Percentiles rank a stretch among this genome's conserved stretches.
These are phyloP conservation scores for Epizoanthus ramosus DNA, from an alignment of 92 coral and sea anemone genomes.

Conservation along the genomic window DNA sequence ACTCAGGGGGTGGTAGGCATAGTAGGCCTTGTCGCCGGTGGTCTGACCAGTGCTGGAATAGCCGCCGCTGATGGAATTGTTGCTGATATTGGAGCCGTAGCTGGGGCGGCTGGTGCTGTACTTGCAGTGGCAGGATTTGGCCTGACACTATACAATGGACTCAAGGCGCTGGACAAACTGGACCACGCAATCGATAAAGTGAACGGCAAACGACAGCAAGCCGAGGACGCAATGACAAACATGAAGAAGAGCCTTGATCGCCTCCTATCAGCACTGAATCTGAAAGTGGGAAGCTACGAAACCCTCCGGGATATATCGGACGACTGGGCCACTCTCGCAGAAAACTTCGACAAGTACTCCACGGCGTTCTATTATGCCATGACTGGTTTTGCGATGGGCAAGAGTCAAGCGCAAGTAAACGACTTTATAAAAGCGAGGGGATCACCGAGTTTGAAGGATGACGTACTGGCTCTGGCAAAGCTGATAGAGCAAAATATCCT, in stretches of 20 bases:
- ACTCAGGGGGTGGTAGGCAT: slow-evolving; percentile 49
- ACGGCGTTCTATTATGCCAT: slow-evolving; percentile 67
- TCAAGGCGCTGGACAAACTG: slow-evolving; percentile 52
- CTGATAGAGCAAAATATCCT: slow-evolving; percentile 62
- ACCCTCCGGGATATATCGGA: slow-evolving; percentile 59
- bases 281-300: slow-evolving; percentile 62
- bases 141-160: slow-evolving; percentile 52
- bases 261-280: slow-evolving; percentile 47
- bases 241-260: slow-evolving; percentile 71
- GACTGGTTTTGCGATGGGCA: slow-evolving; percentile 61
- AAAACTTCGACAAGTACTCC: slow-evolving; percentile 64
- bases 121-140: slow-evolving; percentile 73
- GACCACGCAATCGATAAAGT: slow-evolving; percentile 71
- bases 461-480: slow-evolving; percentile 66
- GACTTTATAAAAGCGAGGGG: slow-evolving; percentile 43
- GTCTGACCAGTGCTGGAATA: slow-evolving; percentile 60
- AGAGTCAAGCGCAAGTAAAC: slow-evolving; percentile 49
- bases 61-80: slow-evolving; percentile 66
- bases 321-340: slow-evolving; percentile 71
- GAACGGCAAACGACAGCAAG: slow-evolving; percentile 49
- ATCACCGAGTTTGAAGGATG: slow-evolving; percentile 51
- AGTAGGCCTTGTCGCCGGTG: slow-evolving; percentile 53
- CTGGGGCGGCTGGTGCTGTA: slow-evolving; percentile 61
- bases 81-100: slow-evolving; percentile 62
- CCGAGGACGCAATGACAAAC: slow-evolving; percentile 54